These are phyloP conservation scores for Bradypus variegatus DNA, from an alignment of 2,797 vertebrate genomes.

Conservation along the genomic window DNA sequence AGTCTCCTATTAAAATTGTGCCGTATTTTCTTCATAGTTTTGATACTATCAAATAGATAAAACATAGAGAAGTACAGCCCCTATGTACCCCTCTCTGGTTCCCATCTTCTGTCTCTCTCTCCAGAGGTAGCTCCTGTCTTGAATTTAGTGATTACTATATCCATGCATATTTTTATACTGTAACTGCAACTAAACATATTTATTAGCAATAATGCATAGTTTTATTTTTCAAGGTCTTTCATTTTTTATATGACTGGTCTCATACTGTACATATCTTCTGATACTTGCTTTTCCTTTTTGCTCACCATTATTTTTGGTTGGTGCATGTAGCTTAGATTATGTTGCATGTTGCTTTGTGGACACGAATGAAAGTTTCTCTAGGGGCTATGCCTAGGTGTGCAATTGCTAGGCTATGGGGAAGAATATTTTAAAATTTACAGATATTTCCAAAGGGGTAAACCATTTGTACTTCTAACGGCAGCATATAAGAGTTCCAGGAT, in stretches of 20 bases:
- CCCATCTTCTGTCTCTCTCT: not conserved
- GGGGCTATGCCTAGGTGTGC: not conserved
- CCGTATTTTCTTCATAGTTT: not conserved
- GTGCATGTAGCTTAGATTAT: not conserved
- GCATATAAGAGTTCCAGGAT: not conserved
- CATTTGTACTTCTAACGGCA: not conserved
- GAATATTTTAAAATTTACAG: not conserved
- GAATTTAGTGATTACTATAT: not conserved
- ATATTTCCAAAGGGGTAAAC: not conserved
- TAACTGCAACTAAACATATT: not conserved
- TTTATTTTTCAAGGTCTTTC: conserved; percentile 1
- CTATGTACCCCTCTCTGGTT: not conserved
- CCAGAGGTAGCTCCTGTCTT: not conserved
- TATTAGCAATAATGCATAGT: not conserved
- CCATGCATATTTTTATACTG: not conserved
- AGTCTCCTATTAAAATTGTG: not conserved
- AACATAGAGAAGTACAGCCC: not conserved
- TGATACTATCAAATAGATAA: not conserved
- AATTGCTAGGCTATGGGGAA: not conserved
- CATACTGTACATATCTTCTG: not conserved
- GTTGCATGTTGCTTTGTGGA: not conserved
- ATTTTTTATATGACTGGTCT: not conserved
- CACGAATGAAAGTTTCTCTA: not conserved
- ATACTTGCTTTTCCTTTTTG: not conserved
- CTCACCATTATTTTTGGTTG: not conserved